Evolutionary conservation across 2,888 invertebrate species (phyloP), one percentile per base, ranked within the genome.

Genomic region (Netelia melanura): DNA sequence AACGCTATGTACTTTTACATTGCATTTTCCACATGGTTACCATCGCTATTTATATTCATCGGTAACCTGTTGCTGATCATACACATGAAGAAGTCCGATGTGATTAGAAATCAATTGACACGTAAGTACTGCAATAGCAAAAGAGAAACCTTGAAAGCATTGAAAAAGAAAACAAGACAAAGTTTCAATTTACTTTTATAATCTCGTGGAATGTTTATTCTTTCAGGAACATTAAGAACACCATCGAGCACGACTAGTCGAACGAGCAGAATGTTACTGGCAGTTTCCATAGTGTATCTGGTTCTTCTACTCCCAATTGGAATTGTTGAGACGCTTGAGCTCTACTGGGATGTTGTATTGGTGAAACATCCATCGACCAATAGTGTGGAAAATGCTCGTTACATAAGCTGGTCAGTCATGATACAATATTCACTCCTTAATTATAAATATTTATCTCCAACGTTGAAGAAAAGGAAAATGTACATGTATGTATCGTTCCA

Each of bases 11-110:
- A 93, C 72, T 86, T 93, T 65, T 91, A 93, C 44, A 91, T 94
- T 6, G 93, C 93, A 8, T 87, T 93, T 44, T 93, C 92, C 62
- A 93, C 93, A 0, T 94, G 93, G 93, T 87, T 94, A 30, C 94
- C 94, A 0, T 89, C 92, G 44, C 86, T 92, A 2, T 89, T 93
- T 52, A 93, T 93, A 81, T 93, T 92, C 84, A 80, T 91, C n/a
- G 93, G 93, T 54, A 94, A 94, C 56, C 86, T 92, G 23, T 86
- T 93, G 58, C 90, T 94, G 56, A 91, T 94, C 70, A 84, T 88
- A 23, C 90, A 89, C 48, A 91, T 91, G 88, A 90, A 87, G 77
- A 91, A 89, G 83, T 90, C 89, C 11, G 91, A 91, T 54, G 87
- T 86, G 54, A 90, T 90, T 67, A 91, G 87, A 70, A 88, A 86